phyloP scores from a whole-genome alignment of 2,888 invertebrate species.

The Zaprionus lineosus region DNA sequence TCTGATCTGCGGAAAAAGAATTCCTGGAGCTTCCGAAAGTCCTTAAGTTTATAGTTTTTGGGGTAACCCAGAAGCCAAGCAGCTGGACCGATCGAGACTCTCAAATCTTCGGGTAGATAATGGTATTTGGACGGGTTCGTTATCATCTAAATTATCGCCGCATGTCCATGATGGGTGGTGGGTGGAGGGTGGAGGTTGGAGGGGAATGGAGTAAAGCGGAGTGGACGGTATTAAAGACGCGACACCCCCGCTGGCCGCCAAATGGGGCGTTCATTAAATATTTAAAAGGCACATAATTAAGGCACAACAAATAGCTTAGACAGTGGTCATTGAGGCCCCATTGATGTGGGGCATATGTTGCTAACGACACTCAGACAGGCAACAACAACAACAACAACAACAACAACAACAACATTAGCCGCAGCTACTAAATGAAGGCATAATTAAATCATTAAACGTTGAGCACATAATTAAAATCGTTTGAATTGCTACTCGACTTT shows the following conservation, averaged over 20 bases:
- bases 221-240: neutral
- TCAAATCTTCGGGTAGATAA: no score
- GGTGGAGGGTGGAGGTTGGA: neutral
- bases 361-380: slow-evolving; percentile 31
- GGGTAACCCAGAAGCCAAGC: no score
- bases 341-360: slow-evolving; percentile 66
- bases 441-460: slow-evolving; percentile 77
- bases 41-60: no score
- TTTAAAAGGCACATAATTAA: slow-evolving; percentile 75
- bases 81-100: no score
- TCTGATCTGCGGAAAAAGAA: no score
- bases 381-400: slow-evolving; percentile 24
- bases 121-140: slow-evolving; percentile 66
- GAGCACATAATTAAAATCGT: slow-evolving; percentile 77
- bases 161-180: slow-evolving; percentile 44
- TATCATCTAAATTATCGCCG: slow-evolving; percentile 71
- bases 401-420: slow-evolving; percentile 22
- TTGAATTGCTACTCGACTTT: slow-evolving; percentile 72
- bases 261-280: slow-evolving; percentile 74
- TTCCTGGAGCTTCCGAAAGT: no score
- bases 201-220: no score
- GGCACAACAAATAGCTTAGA: slow-evolving; percentile 68
- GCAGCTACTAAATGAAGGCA: slow-evolving; percentile 62
- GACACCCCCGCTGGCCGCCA: slow-evolving; percentile 38
- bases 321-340: slow-evolving; percentile 34